Conservation (phyloP, 2,888 invertebrate genomes). For the Thecophora atra region DNA sequence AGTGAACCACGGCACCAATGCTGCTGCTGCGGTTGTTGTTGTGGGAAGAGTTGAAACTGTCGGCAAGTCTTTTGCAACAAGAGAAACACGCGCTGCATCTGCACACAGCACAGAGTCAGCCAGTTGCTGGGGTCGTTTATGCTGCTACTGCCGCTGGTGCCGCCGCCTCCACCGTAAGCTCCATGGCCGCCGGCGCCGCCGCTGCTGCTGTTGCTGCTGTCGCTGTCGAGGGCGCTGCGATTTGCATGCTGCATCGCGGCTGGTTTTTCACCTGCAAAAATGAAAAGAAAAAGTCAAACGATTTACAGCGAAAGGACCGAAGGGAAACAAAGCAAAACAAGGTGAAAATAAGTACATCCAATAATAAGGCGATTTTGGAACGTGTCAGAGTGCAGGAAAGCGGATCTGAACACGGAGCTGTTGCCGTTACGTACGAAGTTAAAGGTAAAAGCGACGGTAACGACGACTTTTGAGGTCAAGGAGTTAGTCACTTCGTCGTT, state of each 20-base stretch:
- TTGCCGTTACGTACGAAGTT: too few species aligned
- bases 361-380: not conserved
- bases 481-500: too few species aligned
- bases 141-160: conserved; percentile 7
- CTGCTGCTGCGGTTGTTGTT: conserved; percentile 10
- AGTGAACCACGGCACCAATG: conserved; percentile 17
- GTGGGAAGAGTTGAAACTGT: conserved; percentile 1
- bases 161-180: conserved; percentile 36
- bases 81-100: conserved; percentile 2
- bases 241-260: conserved; percentile 66
- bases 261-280: conserved; percentile 61
- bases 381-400: not conserved
- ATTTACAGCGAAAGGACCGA: not conserved
- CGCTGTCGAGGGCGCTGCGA: conserved; percentile 60
- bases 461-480: too few species aligned
- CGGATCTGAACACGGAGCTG: not conserved
- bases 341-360: not conserved
- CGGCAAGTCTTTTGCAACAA: conserved; percentile 24
- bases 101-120: not conserved
- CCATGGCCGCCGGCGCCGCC: conserved; percentile 46
- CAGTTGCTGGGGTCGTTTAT: not conserved
- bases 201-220: conserved; percentile 52
- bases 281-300: conserved; percentile 26
- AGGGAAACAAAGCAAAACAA: not conserved
- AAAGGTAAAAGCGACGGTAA: too few species aligned